Evolutionary conservation across 2,888 invertebrate genomes (phyloP), one percentile per base, ranked within the genome.

Genomic region (Ctenicera cuprea): DNA sequence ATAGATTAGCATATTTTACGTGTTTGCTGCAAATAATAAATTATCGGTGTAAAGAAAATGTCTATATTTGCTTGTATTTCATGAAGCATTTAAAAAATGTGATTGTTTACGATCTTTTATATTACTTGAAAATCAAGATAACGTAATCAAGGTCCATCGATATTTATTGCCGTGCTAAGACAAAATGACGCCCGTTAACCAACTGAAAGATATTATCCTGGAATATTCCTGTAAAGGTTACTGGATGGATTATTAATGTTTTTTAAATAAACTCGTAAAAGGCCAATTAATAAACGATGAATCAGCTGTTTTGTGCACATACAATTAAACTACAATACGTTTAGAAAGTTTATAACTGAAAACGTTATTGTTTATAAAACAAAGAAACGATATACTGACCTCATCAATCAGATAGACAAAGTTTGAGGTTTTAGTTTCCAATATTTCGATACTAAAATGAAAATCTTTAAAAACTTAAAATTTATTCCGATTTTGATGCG

Each of bases 81-180:
- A 43, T 16, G 26, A n/a, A 20, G 61, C 12, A 37, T 33, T 57
- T 64, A 33, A 64, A n/a, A 48, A 48, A 50, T 14, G 22, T 33
- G 16, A 16, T 64, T 64, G 64, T 64, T 64, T 64, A 64, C 64
- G 64, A 64, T 64, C 48, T 48, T 64, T 64, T 64, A 50, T 45
- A 30, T 43, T 63, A 26, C 26, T 43, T 63, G 41, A 41, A 26
- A 63, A 63, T 63, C 63, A 64, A 64, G 48, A 64, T 64, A 64
- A 64, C 48, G 50, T 50, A 64, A 64, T 64, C 64, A 64, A 64
- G 48, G 33, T 62, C 50, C 50, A 50, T 64, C 37, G 64, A 26
- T 43, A 62, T 64, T 64, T 64, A 64, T 64, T 30, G 37, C 20
- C 26, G 41, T 26, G 12, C 41, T 43, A 41, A 43, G 22, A 20